Evolutionary conservation across 2,888 invertebrate species (phyloP), one percentile per base, ranked within the genome.

Genomic region (Lapara coniferarum): DNA sequence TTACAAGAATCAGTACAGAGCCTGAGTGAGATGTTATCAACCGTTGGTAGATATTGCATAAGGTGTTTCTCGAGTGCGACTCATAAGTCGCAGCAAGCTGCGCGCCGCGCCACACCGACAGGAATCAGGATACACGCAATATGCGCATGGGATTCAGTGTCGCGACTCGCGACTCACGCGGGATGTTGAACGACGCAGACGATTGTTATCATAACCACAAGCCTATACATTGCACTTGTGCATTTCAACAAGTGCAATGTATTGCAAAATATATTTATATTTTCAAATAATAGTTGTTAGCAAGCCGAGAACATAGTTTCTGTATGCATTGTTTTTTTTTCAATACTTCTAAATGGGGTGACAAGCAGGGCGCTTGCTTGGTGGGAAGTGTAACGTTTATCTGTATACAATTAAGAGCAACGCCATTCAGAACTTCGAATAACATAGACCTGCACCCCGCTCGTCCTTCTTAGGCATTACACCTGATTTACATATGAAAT

Each of bases 201-300:
- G 82, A 81, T 78, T 79, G 76, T 74, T 79, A 73, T 51, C 51
- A 25, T 51, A 58, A 37, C 73, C 71, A 82, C 78, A 81, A 82
- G 79, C 75, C 77, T 78, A 72, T 72, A 71, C 74, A 72, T 72
- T 79, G 79, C 87, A 88, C 83, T 86, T 88, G 87, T 82, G 74
- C 77, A 86, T 87, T 87, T n/a, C n/a, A n/a, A n/a, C n/a, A n/a
- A n/a, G n/a, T n/a, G n/a, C n/a, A n/a, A n/a, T n/a, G n/a, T n/a
- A n/a, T n/a, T n/a, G n/a, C n/a, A n/a, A n/a, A n/a, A n/a, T n/a
- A n/a, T n/a, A n/a, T n/a, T n/a, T 80, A 85, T 67, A 63, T 66
- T 72, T 53, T 67, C 19, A 37, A 70, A 53, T 44, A 69, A 70
- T 71, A 68, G 69, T 71, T 73, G 69, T 63, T 75, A 76, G 71